Evolutionary conservation across 2,888 invertebrate genomes (phyloP).

Genomic region (Tetragnatha montana): DNA sequence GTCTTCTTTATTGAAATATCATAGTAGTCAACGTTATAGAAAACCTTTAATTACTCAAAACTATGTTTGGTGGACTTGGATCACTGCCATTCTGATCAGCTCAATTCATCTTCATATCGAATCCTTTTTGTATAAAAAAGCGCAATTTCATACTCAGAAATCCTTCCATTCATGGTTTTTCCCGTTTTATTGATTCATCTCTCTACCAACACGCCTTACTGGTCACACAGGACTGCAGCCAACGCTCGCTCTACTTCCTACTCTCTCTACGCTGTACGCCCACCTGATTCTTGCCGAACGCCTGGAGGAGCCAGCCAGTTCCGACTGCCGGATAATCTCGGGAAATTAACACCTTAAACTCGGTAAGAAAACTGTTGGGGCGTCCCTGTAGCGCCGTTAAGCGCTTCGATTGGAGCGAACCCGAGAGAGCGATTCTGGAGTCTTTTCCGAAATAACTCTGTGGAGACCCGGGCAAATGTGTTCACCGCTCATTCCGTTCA

Average conservation of each 20-base stretch:
- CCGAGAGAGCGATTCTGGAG: constrained; percentile 34
- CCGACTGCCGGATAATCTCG: constrained; percentile 34
- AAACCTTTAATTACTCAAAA: too few relatives aligned
- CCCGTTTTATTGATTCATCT: too few relatives aligned
- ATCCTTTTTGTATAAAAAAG: too few relatives aligned
- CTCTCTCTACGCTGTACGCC: neutral
- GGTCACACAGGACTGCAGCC: neutral
- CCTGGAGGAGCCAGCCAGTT: constrained; percentile 23
- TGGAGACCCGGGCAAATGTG: constrained; percentile 31
- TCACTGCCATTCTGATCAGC: too few relatives aligned
- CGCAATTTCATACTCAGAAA: too few relatives aligned
- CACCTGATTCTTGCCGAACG: neutral
- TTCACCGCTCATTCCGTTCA: constrained; percentile 23
- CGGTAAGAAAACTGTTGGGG: constrained; percentile 38
- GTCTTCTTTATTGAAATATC: too few relatives aligned
- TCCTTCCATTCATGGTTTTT: too few relatives aligned
- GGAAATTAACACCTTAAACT: constrained; percentile 49
- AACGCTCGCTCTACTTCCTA: neutral
- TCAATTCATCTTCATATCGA: too few relatives aligned
- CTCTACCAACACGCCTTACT: constrained; percentile 4
- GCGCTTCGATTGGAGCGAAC: constrained; percentile 11
- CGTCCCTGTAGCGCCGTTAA: constrained; percentile 21
- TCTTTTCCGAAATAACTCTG: constrained; percentile 38
- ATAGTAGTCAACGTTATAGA: too few relatives aligned
- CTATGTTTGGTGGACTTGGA: too few relatives aligned